Percentiles rank a stretch among this genome's conserved stretches.
phyloP scores from a whole-genome alignment of 92 coral and sea anemone species.

The Nematostella vectensis region DNA sequence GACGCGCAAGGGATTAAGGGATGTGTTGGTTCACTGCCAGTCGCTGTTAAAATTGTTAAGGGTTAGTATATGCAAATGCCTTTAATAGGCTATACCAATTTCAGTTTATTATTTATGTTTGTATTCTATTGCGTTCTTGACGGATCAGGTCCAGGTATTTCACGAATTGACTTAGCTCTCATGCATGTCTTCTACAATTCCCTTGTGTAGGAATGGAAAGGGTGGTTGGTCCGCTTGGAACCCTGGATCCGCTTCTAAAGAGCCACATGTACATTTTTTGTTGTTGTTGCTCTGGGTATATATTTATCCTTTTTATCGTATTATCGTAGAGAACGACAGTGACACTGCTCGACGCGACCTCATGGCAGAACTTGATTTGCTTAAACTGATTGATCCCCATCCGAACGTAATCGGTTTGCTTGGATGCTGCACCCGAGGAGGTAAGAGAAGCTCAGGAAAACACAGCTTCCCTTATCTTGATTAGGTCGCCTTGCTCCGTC shows the following conservation, averaged over 20 bases:
- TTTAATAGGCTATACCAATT: too few species aligned
- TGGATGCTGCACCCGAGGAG: conserved; percentile 92
- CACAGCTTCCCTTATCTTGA: neutral
- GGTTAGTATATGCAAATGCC: conserved; percentile 30
- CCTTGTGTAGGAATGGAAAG: too few species aligned
- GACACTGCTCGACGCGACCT: conserved; percentile 89
- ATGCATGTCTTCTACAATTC: too few species aligned
- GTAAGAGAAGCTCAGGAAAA: too few species aligned
- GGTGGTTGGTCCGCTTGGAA: too few species aligned
- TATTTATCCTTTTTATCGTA: too few species aligned
- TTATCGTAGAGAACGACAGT: conserved; percentile 93
- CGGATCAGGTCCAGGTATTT: neutral
- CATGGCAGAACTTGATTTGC: conserved; percentile 78
- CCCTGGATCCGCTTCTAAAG: too few species aligned
- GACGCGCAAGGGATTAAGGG: conserved; percentile 97
- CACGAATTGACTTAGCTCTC: too few species aligned
- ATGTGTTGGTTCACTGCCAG: conserved; percentile 82
- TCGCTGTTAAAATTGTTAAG: conserved; percentile 95
- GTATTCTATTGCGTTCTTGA: neutral
- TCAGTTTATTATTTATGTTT: neutral
- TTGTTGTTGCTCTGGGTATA: too few species aligned
- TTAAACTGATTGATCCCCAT: conserved; percentile 93
- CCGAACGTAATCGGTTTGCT: conserved; percentile 87
- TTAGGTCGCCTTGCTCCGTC: too few species aligned
- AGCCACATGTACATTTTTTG: too few species aligned